Conservation (phyloP, 2,113 vertebrate species). For the Chroicocephalus ridibundus region DNA sequence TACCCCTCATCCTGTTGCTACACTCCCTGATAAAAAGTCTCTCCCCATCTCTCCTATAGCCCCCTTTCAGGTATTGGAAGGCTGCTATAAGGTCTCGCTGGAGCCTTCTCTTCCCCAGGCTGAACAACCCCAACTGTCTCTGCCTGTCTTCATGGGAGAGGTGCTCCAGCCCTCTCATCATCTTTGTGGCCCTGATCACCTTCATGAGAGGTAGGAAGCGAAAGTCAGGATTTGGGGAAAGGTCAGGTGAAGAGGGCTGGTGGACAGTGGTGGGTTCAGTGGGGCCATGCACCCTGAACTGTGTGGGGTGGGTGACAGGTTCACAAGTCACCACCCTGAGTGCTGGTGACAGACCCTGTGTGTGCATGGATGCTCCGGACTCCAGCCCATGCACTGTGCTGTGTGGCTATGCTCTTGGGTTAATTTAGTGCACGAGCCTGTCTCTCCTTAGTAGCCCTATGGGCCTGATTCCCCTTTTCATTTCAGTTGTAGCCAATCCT, state of each 20-base stretch:
- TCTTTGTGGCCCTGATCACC: too few species aligned
- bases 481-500: background rate
- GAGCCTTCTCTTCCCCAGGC: too few species aligned
- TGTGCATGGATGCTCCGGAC: fast-evolving
- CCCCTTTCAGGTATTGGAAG: too few species aligned
- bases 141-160: too few species aligned
- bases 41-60: too few species aligned
- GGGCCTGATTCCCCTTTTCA: background rate
- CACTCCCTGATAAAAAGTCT: too few species aligned
- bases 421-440: background rate
- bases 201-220: background rate
- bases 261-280: too few species aligned
- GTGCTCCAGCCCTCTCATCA: too few species aligned
- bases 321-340: background rate
- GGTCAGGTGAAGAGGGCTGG: too few species aligned
- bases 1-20: too few species aligned
- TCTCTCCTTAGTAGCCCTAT: background rate
- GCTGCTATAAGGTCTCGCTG: too few species aligned
- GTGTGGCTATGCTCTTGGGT: fast-evolving
- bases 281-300: fast-evolving
- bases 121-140: too few species aligned
- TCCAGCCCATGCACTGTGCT: fast-evolving
- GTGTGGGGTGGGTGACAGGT: fast-evolving
- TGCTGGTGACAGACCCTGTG: fast-evolving
- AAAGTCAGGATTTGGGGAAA: fast-evolving